Evolutionary conservation across 2,113 vertebrate genomes (phyloP), one percentile per base, ranked within the genome.

Genomic region (Polyodon spathula): DNA sequence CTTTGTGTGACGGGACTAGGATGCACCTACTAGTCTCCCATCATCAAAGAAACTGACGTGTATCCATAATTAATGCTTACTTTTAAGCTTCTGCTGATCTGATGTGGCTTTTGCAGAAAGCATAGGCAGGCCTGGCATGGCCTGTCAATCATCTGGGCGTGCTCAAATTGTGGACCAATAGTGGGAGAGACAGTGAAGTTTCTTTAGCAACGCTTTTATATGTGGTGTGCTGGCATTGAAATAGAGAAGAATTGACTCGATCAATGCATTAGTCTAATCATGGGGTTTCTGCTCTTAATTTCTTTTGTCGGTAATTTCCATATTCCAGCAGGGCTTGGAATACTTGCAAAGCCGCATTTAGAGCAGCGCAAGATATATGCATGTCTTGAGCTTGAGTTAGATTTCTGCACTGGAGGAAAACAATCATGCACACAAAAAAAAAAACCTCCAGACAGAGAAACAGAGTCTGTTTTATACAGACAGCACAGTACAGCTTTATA

Each of bases 41-140:
- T 84, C 82, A 84, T 87, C 86, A 88, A 84, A 87, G 85, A 84
- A 81, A 85, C 81, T 86, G 81, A 85, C 84, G 67, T 73, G 76
- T 84, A 88, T 93, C 87, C 82, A 89, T 92, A 91, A 92, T 92
- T 90, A 88, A 92, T 89, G 88, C 85, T 76, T 77, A 80, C 83
- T 83, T 87, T 81, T 81, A 77, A 85, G 87, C 86, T 80, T 82
- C 78, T 58, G 79, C 79, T 84, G 85, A 86, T 85, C 81, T 60
- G 80, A 88, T 85, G 83, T 85, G 87, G 81, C 88, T 83, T 84
- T 85, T 78, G 75, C 76, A 89, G 84, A 83, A 84, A 85, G 84
- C 82, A 80, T 76, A 77, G 84, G 81, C 85, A 77, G 80, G 73
- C 76, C 67, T 82, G 80, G 81, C 84, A 86, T 77, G 81, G 79